Percentiles rank a stretch among this genome's conserved stretches.
These are phyloP conservation scores for Pheosia tremula DNA, from an alignment of 2,888 invertebrate genomes.

Conservation along the genomic window DNA sequence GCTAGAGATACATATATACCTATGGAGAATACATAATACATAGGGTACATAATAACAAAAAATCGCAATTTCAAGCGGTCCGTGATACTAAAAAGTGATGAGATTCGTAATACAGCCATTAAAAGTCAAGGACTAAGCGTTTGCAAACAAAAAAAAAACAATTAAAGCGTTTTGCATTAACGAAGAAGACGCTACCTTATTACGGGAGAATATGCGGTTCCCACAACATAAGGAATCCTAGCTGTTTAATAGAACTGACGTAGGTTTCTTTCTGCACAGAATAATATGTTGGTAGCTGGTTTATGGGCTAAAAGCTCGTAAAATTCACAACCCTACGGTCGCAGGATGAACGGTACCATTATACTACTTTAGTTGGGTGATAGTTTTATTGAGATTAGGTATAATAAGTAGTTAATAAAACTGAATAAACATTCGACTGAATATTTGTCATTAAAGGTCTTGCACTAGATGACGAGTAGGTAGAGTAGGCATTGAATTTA, in stretches of 20 bases:
- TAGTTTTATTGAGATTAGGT: not conserved
- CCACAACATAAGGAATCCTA: not conserved
- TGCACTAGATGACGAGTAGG: too few relatives aligned
- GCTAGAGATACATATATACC: not conserved
- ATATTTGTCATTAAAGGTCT: not conserved
- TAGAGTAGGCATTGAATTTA: too few relatives aligned
- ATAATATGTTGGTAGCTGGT: conserved; percentile 4
- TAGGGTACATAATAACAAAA: too few relatives aligned
- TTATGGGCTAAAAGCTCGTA: conserved; percentile 2
- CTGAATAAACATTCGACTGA: not conserved
- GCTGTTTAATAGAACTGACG: not conserved
- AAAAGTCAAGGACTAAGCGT: not conserved
- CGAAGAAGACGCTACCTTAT: conserved; percentile 7
- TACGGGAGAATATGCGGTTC: not conserved
- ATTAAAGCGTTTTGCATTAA: conserved; percentile 1
- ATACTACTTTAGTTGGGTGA: not conserved
- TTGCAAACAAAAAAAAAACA: conserved; percentile 2
- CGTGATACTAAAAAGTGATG: too few relatives aligned
- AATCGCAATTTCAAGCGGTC: too few relatives aligned
- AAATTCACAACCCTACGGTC: conserved; percentile 1
- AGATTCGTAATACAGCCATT: too few relatives aligned
- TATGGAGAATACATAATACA: too few relatives aligned
- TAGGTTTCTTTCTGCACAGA: not conserved
- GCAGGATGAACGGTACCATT: not conserved
- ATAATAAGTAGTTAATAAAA: not conserved